These are phyloP conservation scores for Radopholus similis DNA, from an alignment of 1,140 invertebrate species.

Conservation along the genomic window DNA sequence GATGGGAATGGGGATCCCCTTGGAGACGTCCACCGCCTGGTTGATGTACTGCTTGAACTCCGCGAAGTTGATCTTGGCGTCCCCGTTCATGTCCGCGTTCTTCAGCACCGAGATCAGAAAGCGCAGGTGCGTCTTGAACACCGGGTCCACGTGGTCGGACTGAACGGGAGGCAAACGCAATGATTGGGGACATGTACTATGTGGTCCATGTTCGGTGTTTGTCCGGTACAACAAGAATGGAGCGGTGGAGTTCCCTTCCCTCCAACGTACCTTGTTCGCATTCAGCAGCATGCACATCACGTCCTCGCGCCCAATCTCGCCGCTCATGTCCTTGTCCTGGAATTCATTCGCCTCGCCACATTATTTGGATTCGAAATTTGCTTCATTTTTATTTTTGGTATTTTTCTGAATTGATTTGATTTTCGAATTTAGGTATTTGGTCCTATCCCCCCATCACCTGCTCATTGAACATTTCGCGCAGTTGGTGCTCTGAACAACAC, in stretches of 20 bases:
- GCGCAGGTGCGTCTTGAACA: slow-evolving; percentile 56
- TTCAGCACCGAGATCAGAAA: slow-evolving; percentile 58
- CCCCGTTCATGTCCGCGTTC: slow-evolving; percentile 59
- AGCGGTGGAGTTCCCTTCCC: not conserved
- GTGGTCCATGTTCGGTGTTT: too few relatives aligned
- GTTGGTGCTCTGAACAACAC: slow-evolving; percentile 34
- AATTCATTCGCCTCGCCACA: too few relatives aligned
- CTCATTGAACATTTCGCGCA: slow-evolving; percentile 50
- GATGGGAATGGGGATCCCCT: not conserved
- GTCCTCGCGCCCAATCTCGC: slow-evolving; percentile 47
- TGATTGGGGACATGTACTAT: not conserved
- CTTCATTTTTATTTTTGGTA: too few relatives aligned
- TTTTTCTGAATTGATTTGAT: too few relatives aligned
- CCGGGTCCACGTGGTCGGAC: slow-evolving; percentile 54
- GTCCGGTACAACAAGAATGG: slow-evolving; percentile 12
- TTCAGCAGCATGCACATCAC: slow-evolving; percentile 46
- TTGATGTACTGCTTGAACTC: slow-evolving; percentile 20
- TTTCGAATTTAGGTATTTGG: not conserved
- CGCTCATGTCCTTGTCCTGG: slow-evolving; percentile 51
- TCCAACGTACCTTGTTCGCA: slow-evolving; percentile 39
- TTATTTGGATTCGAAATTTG: too few relatives aligned
- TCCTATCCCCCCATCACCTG: slow-evolving; percentile 20
- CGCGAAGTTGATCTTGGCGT: slow-evolving; percentile 60
- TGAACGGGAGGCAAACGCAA: slow-evolving; percentile 8
- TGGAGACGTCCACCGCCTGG: slow-evolving; percentile 17